Evolutionary conservation across 2,888 invertebrate species (phyloP).

Genomic region (Perdita meconis): DNA sequence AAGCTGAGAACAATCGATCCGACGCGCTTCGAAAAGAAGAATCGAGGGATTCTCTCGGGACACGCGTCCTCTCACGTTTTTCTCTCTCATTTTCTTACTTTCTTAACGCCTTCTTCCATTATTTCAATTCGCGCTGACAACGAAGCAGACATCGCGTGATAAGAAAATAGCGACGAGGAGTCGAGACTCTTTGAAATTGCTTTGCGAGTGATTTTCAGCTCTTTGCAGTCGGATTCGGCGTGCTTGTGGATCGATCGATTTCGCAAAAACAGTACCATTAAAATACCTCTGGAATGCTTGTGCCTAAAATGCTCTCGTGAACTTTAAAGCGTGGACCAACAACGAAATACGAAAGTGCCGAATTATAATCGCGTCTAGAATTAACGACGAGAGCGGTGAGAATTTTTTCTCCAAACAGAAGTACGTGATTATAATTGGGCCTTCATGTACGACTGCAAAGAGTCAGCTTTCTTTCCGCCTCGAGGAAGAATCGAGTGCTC

Average conservation of each 20-base stretch:
- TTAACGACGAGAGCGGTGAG: no score
- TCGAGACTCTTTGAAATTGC: not conserved
- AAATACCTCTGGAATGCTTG: not conserved
- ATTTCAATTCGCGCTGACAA: constrained; percentile 21
- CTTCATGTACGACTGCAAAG: not conserved
- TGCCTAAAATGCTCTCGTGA: not conserved
- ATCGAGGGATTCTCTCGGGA: constrained; percentile 9
- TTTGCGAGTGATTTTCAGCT: not conserved
- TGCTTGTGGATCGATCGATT: not conserved
- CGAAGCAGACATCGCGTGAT: not conserved
- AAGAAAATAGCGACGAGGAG: not conserved
- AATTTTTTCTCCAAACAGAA: no score
- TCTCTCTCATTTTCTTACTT: constrained; percentile 28
- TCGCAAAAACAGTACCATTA: not conserved
- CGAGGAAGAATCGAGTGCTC: not conserved
- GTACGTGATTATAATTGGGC: no score
- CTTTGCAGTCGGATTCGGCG: not conserved
- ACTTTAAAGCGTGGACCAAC: not conserved
- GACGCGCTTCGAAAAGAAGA: constrained; percentile 7
- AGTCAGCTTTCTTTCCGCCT: not conserved
- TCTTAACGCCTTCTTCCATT: constrained; percentile 33
- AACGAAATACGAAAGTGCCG: no score
- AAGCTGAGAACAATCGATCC: constrained; percentile 19
- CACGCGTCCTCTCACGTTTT: constrained; percentile 6
- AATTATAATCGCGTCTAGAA: no score